Conservation (phyloP, 2,113 vertebrate species). For the Casuarius casuarius region DNA sequence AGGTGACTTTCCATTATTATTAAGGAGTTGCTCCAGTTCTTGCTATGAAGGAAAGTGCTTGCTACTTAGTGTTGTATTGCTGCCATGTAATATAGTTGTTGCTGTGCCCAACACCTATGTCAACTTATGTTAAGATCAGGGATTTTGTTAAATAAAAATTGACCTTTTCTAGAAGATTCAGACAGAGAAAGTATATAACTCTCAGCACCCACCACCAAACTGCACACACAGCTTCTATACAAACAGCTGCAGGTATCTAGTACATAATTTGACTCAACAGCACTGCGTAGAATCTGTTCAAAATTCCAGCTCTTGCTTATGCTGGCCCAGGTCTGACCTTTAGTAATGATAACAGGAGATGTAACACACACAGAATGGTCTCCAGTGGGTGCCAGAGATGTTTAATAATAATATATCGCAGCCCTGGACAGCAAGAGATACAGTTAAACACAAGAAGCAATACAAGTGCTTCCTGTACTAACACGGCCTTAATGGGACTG, state of each 20-base stretch:
- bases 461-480: not conserved
- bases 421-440: not conserved
- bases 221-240: not conserved
- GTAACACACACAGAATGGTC: not conserved
- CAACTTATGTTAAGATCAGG: not conserved
- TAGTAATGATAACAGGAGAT: not conserved
- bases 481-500: not conserved
- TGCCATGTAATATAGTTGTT: not conserved
- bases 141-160: not conserved
- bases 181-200: not conserved
- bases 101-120: not conserved
- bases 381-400: not conserved
- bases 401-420: not conserved
- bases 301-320: not conserved
- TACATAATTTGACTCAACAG: not conserved
- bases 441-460: not conserved
- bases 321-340: not conserved
- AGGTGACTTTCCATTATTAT: not conserved
- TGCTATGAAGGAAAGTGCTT: not conserved
- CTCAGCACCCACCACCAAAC: not conserved
- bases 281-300: not conserved
- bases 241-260: not conserved
- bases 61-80: not conserved
- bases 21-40: not conserved
- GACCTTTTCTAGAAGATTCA: not conserved